phyloP scores from a whole-genome alignment of 1,140 invertebrate genomes.

The Apis cerana region DNA sequence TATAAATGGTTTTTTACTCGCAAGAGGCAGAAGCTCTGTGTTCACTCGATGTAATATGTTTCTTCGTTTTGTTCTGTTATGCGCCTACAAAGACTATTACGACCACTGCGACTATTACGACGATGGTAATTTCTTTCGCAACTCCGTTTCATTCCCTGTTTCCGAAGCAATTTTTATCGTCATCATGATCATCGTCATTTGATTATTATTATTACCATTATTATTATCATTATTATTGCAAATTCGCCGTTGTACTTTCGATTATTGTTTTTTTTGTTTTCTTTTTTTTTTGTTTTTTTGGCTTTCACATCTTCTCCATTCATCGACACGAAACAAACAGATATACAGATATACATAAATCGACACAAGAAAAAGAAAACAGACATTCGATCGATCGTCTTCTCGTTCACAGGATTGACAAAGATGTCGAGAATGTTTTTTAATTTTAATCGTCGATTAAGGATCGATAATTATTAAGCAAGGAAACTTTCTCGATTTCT shows the following conservation, averaged over 20 bases:
- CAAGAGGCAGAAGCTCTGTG: slow-evolving; percentile 74
- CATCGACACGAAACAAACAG: slow-evolving; percentile 18
- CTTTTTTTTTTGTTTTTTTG: slow-evolving; percentile 20
- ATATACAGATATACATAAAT: neutral
- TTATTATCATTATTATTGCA: slow-evolving; percentile 12
- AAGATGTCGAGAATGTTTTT: too few relatives aligned
- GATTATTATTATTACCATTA: slow-evolving; percentile 19
- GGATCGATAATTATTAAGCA: too few relatives aligned
- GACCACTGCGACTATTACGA: slow-evolving; percentile 82
- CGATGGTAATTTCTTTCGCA: slow-evolving; percentile 80
- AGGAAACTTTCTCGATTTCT: neutral
- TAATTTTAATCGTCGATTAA: too few relatives aligned
- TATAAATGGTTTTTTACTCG: slow-evolving; percentile 65
- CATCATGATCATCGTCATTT: neutral
- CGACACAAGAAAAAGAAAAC: too few relatives aligned
- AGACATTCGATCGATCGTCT: too few relatives aligned
- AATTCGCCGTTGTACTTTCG: slow-evolving; percentile 37
- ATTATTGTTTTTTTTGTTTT: too few relatives aligned
- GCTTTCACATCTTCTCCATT: slow-evolving; percentile 57
- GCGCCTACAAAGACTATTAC: slow-evolving; percentile 81
- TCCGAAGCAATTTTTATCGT: slow-evolving; percentile 52
- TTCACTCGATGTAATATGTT: slow-evolving; percentile 79
- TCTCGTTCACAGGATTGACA: too few relatives aligned
- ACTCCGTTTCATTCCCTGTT: slow-evolving; percentile 60
- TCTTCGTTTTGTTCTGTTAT: slow-evolving; percentile 80